Conservation (phyloP, 2,888 invertebrate species). For the Mactromeris polynyma region DNA sequence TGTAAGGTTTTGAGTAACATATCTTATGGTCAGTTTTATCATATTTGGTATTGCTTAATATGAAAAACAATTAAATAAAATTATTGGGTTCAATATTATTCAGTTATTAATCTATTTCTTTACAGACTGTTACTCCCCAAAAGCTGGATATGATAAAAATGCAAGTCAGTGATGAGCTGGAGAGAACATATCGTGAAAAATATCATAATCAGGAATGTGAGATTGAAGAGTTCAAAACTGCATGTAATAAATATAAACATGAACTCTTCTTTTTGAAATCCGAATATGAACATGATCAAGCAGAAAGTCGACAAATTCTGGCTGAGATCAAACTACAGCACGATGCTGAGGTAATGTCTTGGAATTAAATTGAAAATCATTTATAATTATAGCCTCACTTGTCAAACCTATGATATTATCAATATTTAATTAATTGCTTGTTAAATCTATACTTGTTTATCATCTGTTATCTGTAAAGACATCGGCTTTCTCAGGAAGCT, state of each 20-base stretch:
- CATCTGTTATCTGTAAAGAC: too few relatives aligned
- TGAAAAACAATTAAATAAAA: too few relatives aligned
- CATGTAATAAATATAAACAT: conserved; percentile 84
- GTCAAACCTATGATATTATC: too few relatives aligned
- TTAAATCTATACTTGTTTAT: too few relatives aligned
- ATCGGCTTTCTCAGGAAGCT: too few relatives aligned
- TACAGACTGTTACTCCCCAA: conserved; percentile 78
- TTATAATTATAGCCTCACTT: neutral
- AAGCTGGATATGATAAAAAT: conserved; percentile 83
- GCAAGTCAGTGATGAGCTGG: conserved; percentile 84
- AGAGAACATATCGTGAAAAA: conserved; percentile 82
- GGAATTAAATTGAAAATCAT: neutral
- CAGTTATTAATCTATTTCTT: neutral
- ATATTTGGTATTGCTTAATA: too few relatives aligned
- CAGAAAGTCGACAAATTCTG: conserved; percentile 81
- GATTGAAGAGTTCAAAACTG: conserved; percentile 80
- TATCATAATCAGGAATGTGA: conserved; percentile 82
- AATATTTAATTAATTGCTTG: too few relatives aligned
- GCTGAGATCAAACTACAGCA: conserved; percentile 85
- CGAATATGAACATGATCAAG: conserved; percentile 86
- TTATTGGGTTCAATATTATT: too few relatives aligned
- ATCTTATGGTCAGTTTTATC: too few relatives aligned
- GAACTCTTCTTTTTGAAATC: conserved; percentile 86
- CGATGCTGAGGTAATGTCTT: conserved; percentile 84
- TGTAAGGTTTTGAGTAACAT: too few relatives aligned